Percentiles rank a stretch among this genome's conserved stretches.
Evolutionary conservation across 2,113 vertebrate genomes (phyloP).

Genomic region (Steatornis caripensis): DNA sequence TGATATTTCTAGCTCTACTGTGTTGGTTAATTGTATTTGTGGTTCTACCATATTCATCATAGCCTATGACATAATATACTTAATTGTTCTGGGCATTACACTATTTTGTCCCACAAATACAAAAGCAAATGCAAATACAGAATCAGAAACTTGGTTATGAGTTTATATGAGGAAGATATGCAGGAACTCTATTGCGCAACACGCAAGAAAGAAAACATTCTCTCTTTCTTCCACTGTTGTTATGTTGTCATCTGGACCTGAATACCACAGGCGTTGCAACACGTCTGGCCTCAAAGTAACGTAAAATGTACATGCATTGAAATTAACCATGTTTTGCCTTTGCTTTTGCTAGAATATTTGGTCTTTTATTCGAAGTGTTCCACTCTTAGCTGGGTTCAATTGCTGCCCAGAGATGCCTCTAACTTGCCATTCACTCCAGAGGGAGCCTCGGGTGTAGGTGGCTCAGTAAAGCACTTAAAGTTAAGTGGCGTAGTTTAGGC

Average conservation of each 20-base stretch:
- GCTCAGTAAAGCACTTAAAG: background rate
- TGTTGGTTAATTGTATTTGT: background rate
- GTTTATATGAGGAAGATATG: background rate
- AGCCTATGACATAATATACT: background rate
- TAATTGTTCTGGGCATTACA: background rate
- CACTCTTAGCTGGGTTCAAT: background rate
- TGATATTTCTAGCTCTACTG: background rate
- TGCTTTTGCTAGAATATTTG: background rate
- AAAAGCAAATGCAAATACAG: background rate
- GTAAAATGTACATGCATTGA: background rate
- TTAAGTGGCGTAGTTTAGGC: background rate
- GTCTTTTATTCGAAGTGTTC: background rate
- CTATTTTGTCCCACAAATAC: background rate
- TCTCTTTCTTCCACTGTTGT: background rate
- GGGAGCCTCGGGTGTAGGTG: background rate
- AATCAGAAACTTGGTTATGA: background rate
- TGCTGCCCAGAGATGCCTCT: background rate
- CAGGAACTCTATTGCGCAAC: fast-evolving
- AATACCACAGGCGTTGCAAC: background rate
- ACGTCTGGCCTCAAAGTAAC: background rate
- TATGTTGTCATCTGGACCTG: background rate
- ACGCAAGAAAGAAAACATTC: background rate
- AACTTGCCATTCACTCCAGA: background rate
- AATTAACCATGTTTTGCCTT: background rate
- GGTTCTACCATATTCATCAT: background rate